These are phyloP conservation scores for Diplazon laetatorius DNA, from an alignment of 2,888 invertebrate genomes.

Conservation along the genomic window DNA sequence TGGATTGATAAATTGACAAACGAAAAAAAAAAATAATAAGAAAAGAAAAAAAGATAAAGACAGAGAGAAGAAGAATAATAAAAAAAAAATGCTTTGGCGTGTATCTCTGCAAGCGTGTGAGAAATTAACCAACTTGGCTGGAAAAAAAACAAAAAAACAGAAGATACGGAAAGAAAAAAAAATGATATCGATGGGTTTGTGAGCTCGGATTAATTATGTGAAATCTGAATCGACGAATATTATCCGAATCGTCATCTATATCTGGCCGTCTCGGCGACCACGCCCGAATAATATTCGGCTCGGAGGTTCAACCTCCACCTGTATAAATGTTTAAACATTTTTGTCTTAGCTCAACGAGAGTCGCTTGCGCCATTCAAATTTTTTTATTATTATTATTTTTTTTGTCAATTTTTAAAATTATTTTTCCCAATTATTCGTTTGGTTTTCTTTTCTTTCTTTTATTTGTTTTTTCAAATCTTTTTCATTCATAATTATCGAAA, in stretches of 20 bases:
- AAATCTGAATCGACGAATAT: slow-evolving; percentile 18
- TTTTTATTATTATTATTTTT: neutral
- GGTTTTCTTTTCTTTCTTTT: slow-evolving; percentile 28
- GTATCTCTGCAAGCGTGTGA: slow-evolving; percentile 42
- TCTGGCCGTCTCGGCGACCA: slow-evolving; percentile 53
- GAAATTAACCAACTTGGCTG: no score
- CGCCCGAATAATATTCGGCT: slow-evolving; percentile 52
- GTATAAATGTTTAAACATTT: slow-evolving; percentile 66
- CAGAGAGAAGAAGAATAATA: neutral
- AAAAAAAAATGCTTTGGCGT: slow-evolving; percentile 31
- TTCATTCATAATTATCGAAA: no score
- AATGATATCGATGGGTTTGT: slow-evolving; percentile 49
- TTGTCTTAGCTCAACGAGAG: slow-evolving; percentile 66
- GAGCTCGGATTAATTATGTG: slow-evolving; percentile 22
- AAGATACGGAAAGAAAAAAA: slow-evolving; percentile 36
- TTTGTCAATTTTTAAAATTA: no score
- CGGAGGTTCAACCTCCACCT: slow-evolving; percentile 34
- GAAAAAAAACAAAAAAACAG: no score
- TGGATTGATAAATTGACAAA: slow-evolving; percentile 68
- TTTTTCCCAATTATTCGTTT: no score
- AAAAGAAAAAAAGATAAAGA: slow-evolving; percentile 33
- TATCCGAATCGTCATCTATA: slow-evolving; percentile 45
- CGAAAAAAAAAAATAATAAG: slow-evolving; percentile 46
- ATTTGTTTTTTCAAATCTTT: slow-evolving; percentile 14
- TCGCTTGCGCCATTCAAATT: slow-evolving; percentile 60